Evolutionary conservation across 2,888 invertebrate species (phyloP), one percentile per base, ranked within the genome.

Genomic region (Lampropteryx suffumata): DNA sequence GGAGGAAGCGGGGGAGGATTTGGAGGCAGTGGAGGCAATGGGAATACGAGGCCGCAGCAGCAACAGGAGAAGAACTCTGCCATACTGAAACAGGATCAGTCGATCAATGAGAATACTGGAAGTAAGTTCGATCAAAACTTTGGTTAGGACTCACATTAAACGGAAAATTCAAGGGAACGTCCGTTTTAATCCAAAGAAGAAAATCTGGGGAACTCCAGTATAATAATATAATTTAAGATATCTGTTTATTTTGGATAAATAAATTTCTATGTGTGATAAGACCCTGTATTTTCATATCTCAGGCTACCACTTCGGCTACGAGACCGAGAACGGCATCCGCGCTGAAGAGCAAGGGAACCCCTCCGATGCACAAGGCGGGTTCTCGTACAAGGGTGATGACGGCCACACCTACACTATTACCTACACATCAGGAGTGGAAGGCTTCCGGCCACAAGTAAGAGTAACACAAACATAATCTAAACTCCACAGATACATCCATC

Each of bases 301-400:
- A 86, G 87, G 76, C 11, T 87, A 84, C 61, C 84, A 79, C 57
- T 86, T 83, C 40, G 76, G 75, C 14, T 88, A 73, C 21, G 86
- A 87, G 61, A 87, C 88, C 0, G 84, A 84, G 11, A 88, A 86
- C 55, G 87, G 85, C 29, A 87, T 88, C 49, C 67, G 78, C 26
- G 82, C 82, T 8, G 85, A 86, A 55, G 85, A 87, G 53, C 66
- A 73, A 1, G 84, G 86, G 0, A 74, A 80, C 42, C 47, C 73
- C 0, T 60, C 49, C 0, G 73, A 79, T 14, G 76, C 76, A 0
- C 85, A 91, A 48, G 93, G 93, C 0, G 87, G 89, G 0, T 93
- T 90, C 69, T 85, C 91, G 0, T 93, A 92, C 76, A 90, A 90
- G 17, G 91, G 92, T 0, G 92, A 92, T 3, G 92, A 92, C 63